phyloP scores from a whole-genome alignment of 2,113 vertebrate genomes.

The Centropus bengalensis region DNA sequence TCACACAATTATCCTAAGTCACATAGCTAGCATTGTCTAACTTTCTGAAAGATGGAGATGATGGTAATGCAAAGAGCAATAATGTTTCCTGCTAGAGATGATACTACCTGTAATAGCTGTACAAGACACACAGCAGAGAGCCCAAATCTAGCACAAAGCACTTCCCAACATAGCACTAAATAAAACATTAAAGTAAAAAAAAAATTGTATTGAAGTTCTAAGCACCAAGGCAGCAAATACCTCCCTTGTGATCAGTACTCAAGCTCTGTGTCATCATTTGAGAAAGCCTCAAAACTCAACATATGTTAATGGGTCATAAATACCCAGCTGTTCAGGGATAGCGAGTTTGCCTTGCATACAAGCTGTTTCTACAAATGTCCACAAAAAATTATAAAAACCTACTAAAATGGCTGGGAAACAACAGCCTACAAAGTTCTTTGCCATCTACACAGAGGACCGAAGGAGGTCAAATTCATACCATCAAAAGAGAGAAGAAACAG shows the following conservation, averaged over 20 bases:
- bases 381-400: background rate
- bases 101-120: background rate
- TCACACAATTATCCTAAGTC: background rate
- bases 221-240: background rate
- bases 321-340: conserved; percentile 36
- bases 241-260: background rate
- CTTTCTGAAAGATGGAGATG: background rate
- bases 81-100: background rate
- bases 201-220: background rate
- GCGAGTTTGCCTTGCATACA: background rate
- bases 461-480: background rate
- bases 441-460: background rate
- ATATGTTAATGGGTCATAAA: conserved; percentile 34
- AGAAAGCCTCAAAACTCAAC: conserved; percentile 32
- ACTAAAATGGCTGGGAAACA: background rate
- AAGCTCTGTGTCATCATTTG: background rate
- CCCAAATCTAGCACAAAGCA: background rate
- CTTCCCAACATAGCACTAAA: conserved; percentile 15
- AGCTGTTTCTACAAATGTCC: background rate
- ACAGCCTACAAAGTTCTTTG: background rate
- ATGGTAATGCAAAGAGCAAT: background rate
- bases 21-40: background rate
- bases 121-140: background rate
- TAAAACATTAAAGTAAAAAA: background rate
- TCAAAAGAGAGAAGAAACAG: background rate